Evolutionary conservation across 1,140 invertebrate genomes (phyloP).

Genomic region (Danaus melanippus): DNA sequence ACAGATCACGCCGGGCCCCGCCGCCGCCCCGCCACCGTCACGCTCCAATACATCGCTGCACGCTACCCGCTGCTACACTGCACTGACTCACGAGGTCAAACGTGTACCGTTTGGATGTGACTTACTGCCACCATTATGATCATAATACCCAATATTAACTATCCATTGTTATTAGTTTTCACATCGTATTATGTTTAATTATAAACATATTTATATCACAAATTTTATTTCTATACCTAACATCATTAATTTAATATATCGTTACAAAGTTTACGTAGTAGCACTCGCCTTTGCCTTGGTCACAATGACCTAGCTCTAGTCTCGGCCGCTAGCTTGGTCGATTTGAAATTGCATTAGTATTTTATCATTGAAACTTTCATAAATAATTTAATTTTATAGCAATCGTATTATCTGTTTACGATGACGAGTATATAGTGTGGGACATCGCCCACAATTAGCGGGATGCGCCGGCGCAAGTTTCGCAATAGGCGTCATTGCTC

Average conservation of each 20-base stretch:
- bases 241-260: constrained; percentile 5
- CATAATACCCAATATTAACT: no score
- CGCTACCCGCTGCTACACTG: constrained; percentile 15
- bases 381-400: no score
- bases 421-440: constrained; percentile 24
- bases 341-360: no score
- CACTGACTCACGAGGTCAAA: constrained; percentile 11
- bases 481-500: constrained; percentile 56
- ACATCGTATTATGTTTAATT: no score
- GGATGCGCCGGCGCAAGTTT: constrained; percentile 53
- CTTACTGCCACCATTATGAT: background rate
- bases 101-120: constrained; percentile 1
- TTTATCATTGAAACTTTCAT: no score
- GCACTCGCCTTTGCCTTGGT: constrained; percentile 12
- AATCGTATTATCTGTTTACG: no score
- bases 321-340: background rate
- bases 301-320: constrained; percentile 4
- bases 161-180: no score
- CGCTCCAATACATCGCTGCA: constrained; percentile 23
- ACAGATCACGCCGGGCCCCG: constrained; percentile 20
- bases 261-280: constrained; percentile 11
- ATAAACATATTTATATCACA: background rate
- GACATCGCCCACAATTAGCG: constrained; percentile 62
- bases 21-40: constrained; percentile 13
- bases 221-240: constrained; percentile 9